Percentiles rank a stretch among this genome's conserved stretches.
These are phyloP conservation scores for Oceanites oceanicus DNA, from an alignment of 2,113 vertebrate species.

Conservation along the genomic window DNA sequence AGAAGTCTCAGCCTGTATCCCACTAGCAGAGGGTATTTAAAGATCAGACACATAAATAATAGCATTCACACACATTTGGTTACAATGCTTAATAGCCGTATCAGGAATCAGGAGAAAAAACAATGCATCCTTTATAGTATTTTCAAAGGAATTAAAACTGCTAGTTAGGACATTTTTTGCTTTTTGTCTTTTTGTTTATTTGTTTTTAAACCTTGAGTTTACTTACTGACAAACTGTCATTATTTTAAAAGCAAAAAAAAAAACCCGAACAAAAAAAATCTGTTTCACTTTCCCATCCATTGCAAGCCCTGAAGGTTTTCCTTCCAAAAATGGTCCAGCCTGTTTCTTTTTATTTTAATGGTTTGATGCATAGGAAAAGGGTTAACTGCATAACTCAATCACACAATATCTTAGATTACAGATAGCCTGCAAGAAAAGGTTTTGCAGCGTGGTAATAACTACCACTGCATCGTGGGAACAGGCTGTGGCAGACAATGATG, in stretches of 20 bases:
- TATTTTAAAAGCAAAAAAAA: neutral
- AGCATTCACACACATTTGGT: constrained; percentile 36
- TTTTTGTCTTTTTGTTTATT: neutral
- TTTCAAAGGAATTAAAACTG: neutral
- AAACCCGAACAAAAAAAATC: neutral
- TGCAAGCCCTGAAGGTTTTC: neutral
- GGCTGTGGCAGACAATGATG: constrained; percentile 82
- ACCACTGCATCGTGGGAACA: constrained; percentile 83
- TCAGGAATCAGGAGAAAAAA: constrained; percentile 40
- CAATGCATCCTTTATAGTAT: constrained; percentile 4
- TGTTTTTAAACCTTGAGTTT: neutral
- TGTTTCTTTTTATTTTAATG: constrained; percentile 23
- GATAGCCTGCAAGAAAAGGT: constrained; percentile 66
- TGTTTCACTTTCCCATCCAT: neutral
- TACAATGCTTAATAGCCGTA: constrained; percentile 26
- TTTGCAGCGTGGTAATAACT: constrained; percentile 69
- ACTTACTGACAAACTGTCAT: neutral
- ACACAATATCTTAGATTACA: constrained; percentile 66
- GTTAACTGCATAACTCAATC: constrained; percentile 59
- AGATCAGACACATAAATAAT: constrained; percentile 58
- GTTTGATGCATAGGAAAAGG: constrained; percentile 40
- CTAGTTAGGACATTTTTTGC: neutral
- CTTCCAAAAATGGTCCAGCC: constrained; percentile 11
- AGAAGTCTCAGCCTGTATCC: constrained; percentile 49
- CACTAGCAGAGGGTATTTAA: constrained; percentile 57